Evolutionary conservation across 2,113 vertebrate genomes (phyloP), one percentile per base, ranked within the genome.

Genomic region (Himantopus leucocephalus): DNA sequence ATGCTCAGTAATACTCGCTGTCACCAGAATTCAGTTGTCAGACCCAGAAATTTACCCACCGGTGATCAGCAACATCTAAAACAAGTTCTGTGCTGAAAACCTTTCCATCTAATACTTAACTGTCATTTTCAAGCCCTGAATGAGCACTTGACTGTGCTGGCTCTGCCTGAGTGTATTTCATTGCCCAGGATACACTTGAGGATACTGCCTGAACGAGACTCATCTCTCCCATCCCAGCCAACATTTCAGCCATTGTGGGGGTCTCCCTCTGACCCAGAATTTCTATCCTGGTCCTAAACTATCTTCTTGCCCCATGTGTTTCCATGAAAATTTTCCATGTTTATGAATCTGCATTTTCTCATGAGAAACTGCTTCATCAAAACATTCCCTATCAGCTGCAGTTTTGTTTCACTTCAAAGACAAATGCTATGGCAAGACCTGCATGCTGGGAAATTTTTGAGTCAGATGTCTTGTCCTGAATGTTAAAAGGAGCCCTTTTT

Each of bases 351-450:
- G 5, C 19, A 63, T 88, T 96, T 96, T 95, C 96, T 94, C 93
- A 80, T 15, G 85, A 96, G 95, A 97, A 95, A 92, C 32, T 43
- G 32, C 60, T 84, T 67, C 73, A 75, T 84, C 86, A 87, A 94
- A 95, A 94, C 45, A 73, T 72, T 89, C 72, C 37, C 43, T 52
- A 35, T 95, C 64, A 78, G 35, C 76, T 91, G 22, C 74, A 85
- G 66, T 87, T 95, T 77, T 78, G 62, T 87, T 95, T 81, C 53
- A 75, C 71, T 95, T 97, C 92, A 97, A 95, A 97, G 86, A 34
- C 27, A 92, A 92, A 68, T 2, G 3, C 37, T 91, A 59, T 85
- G 73, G 59, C 53, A 85, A 78, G 86, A 91, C 76, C 53, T 94
- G 70, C 73, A 79, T 85, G 56, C 84, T 95, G 76, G 76, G 86